These are phyloP conservation scores for Drosophila orena DNA, from an alignment of 1,140 invertebrate genomes.

Conservation along the genomic window DNA sequence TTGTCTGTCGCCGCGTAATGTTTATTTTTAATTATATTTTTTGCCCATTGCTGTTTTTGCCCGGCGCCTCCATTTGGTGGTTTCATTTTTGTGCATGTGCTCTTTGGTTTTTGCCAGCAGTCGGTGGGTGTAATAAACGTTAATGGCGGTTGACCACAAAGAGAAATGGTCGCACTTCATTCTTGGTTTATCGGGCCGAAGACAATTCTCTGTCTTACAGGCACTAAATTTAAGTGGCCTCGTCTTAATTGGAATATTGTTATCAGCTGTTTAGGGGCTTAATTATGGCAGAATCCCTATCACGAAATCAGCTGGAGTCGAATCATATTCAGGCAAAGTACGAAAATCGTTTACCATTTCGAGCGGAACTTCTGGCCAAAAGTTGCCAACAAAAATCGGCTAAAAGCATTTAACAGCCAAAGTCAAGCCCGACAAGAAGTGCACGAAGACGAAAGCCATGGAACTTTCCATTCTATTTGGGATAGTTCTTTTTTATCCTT, in stretches of 20 bases:
- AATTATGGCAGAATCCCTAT: constrained; percentile 64
- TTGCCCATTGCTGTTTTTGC: constrained; percentile 46
- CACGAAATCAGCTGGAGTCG: constrained; percentile 20
- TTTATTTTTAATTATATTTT: constrained; percentile 83
- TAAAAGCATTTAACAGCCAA: constrained; percentile 70
- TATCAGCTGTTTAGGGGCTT: constrained; percentile 77
- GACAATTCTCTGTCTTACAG: constrained; percentile 27
- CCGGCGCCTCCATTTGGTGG: constrained; percentile 21
- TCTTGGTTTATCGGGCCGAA: constrained; percentile 46
- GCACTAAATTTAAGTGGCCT: constrained; percentile 71
- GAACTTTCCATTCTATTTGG: constrained; percentile 44
- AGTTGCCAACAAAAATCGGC: constrained; percentile 62
- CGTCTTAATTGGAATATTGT: constrained; percentile 76
- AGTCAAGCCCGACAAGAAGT: constrained; percentile 20
- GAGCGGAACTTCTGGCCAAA: constrained; percentile 45
- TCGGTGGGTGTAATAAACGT: constrained; percentile 78
- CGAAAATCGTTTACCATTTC: constrained; percentile 27
- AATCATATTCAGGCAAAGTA: constrained; percentile 28
- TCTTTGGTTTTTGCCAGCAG: constrained; percentile 72
- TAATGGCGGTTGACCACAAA: constrained; percentile 81
- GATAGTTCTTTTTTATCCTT: constrained; percentile 32
- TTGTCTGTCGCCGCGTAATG: constrained; percentile 72
- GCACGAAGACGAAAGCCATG: constrained; percentile 26
- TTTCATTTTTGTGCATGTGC: constrained; percentile 44
- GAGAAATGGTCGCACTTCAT: constrained; percentile 76